Evolutionary conservation across 2,113 vertebrate species (phyloP).

Genomic region (Cercopithecus mona): DNA sequence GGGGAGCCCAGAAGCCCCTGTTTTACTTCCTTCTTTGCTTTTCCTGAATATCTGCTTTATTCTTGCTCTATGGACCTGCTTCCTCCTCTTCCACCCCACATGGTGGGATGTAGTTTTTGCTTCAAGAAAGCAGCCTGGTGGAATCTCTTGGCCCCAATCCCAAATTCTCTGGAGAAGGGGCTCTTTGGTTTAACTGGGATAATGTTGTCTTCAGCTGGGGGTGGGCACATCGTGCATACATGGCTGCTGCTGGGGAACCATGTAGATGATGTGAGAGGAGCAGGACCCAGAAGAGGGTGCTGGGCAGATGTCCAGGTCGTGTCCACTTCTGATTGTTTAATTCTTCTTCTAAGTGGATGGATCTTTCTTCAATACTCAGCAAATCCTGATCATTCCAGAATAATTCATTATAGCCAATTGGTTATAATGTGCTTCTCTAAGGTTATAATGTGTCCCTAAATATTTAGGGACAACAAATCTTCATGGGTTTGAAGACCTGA

Average conservation of each 20-base stretch:
- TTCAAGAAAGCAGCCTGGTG: background rate
- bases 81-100: background rate
- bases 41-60: background rate
- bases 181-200: background rate
- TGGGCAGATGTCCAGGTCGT: background rate
- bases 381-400: background rate
- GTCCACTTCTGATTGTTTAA: background rate
- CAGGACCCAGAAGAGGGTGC: background rate
- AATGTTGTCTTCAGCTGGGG: background rate
- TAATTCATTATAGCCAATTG: background rate
- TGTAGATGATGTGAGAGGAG: background rate
- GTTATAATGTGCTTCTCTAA: background rate
- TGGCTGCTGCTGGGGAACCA: background rate
- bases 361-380: background rate
- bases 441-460: background rate
- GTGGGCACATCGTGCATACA: fast-evolving
- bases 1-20: background rate
- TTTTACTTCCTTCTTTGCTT: background rate
- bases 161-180: background rate
- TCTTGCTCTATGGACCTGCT: background rate
- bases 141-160: background rate
- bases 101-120: background rate
- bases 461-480: background rate
- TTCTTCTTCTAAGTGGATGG: background rate
- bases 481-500: background rate